Conservation (phyloP, 2,797 vertebrate genomes). For the Pithecia hirsuta region DNA sequence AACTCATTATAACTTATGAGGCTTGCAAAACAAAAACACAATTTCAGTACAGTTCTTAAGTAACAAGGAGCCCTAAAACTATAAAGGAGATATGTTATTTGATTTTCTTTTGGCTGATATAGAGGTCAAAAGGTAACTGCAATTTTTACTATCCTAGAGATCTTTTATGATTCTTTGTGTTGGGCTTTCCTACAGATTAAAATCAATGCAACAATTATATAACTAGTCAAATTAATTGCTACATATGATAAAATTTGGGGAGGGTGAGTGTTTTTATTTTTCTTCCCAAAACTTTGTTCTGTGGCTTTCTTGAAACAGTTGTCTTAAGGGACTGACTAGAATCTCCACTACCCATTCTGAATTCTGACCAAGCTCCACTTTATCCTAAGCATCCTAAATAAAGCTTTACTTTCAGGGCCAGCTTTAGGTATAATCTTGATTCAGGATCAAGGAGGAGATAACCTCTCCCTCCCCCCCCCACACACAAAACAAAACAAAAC, state of each 20-base stretch:
- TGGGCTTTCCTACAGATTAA: background rate
- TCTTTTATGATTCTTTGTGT: background rate
- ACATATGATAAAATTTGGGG: background rate
- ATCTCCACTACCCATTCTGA: background rate
- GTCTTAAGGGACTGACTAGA: background rate
- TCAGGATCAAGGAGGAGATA: constrained; percentile 8
- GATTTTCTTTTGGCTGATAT: background rate
- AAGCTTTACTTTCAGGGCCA: background rate
- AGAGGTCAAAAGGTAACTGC: background rate
- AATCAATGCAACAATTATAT: background rate
- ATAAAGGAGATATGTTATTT: background rate
- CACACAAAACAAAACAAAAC: background rate
- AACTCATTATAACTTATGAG: background rate
- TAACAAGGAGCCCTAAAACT: background rate
- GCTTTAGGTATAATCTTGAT: constrained; percentile 18
- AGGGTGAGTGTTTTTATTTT: background rate
- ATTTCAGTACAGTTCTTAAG: background rate
- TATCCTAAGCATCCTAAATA: background rate
- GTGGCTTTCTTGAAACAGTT: constrained; percentile 20
- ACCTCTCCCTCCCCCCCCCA: background rate
- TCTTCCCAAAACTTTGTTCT: background rate
- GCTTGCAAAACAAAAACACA: background rate
- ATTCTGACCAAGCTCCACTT: background rate
- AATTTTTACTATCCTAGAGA: background rate
- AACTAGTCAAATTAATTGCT: constrained; percentile 16